These are phyloP conservation scores for Xestia xanthographa DNA, from an alignment of 2,888 invertebrate species.

Conservation along the genomic window DNA sequence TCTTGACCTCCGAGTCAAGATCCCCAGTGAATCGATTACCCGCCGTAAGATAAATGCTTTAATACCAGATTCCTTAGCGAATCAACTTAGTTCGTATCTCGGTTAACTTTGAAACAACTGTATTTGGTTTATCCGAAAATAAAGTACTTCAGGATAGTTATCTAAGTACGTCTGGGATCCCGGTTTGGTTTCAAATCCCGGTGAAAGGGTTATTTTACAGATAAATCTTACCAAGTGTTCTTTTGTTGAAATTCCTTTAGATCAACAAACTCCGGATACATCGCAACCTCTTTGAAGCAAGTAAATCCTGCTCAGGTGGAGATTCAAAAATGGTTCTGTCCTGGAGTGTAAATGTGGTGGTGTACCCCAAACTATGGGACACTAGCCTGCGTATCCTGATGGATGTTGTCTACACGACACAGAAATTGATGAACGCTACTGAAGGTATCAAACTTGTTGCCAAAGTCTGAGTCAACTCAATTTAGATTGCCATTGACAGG, in stretches of 20 bases:
- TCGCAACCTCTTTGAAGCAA: background rate
- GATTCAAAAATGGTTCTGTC: background rate
- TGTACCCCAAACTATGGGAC: background rate
- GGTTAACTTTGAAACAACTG: conserved; percentile 27
- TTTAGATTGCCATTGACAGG: background rate
- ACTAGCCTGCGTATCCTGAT: background rate
- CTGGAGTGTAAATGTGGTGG: background rate
- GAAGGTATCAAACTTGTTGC: background rate
- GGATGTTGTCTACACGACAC: too few relatives aligned
- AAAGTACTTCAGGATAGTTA: conserved; percentile 28
- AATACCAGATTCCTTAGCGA: conserved; percentile 18
- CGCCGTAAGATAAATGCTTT: conserved; percentile 31
- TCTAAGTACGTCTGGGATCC: conserved; percentile 1
- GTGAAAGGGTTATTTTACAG: background rate
- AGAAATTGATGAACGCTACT: too few relatives aligned
- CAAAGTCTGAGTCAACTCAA: background rate
- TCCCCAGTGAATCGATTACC: conserved; percentile 42
- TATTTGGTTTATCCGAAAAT: conserved; percentile 21
- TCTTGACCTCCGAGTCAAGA: conserved; percentile 35
- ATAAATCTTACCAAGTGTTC: conserved; percentile 5
- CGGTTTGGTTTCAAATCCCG: background rate
- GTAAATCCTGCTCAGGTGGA: background rate
- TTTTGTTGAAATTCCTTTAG: background rate
- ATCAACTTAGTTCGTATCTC: conserved; percentile 7
- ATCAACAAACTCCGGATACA: background rate